These are phyloP conservation scores for Athalia rosae DNA, from an alignment of 2,888 invertebrate genomes.

Conservation along the genomic window DNA sequence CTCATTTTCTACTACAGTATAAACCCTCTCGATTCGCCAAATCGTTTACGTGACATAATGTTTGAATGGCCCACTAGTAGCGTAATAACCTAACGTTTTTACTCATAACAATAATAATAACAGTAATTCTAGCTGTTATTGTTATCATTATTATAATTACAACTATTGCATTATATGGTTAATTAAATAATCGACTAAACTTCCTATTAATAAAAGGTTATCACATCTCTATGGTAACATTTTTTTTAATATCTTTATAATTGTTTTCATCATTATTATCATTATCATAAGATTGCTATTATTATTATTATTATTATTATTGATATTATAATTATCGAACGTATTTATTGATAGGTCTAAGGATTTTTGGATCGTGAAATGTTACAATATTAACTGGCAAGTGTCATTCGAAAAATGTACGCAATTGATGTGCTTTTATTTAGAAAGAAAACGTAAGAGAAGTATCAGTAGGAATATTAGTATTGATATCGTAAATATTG, in stretches of 20 bases:
- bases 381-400: neutral
- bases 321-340: slow-evolving; percentile 48
- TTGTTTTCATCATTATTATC: slow-evolving; percentile 48
- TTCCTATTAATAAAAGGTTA: neutral
- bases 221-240: too few species aligned
- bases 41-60: too few species aligned
- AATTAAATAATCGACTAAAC: neutral
- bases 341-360: slow-evolving; percentile 38
- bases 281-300: slow-evolving; percentile 50
- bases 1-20: too few species aligned
- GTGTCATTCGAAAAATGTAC: neutral
- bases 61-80: too few species aligned
- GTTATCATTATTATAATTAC: neutral
- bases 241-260: slow-evolving; percentile 43
- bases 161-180: slow-evolving; percentile 2
- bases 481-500: too few species aligned
- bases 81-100: too few species aligned
- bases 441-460: too few species aligned
- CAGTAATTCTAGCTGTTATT: too few species aligned
- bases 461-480: too few species aligned
- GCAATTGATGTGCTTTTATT: too few species aligned
- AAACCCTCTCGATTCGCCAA: too few species aligned
- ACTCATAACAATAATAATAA: too few species aligned
- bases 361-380: neutral
- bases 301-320: slow-evolving; percentile 52